phyloP scores from a whole-genome alignment of 2,797 vertebrate genomes.

The Ambastaia sidthimunki region DNA sequence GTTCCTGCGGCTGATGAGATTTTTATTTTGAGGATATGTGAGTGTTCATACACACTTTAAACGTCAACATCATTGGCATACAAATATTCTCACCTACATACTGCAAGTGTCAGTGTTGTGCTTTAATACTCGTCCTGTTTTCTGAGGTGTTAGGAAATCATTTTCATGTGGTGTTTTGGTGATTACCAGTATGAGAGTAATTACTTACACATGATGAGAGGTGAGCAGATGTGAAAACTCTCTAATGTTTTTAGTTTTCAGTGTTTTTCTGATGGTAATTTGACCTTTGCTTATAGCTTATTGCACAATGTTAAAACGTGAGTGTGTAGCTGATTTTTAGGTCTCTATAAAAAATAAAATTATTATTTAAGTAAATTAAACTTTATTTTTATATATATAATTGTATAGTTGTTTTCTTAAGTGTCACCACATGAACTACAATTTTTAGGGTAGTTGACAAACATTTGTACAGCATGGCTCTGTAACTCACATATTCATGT shows the following conservation, averaged over 20 bases:
- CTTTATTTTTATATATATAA: no score
- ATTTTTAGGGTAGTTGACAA: not conserved
- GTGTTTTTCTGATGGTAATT: not conserved
- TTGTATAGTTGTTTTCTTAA: no score
- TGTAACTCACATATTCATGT: constrained; percentile 37
- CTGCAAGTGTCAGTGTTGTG: not conserved
- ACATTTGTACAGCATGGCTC: not conserved
- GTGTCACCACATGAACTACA: not conserved
- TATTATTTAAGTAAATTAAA: no score
- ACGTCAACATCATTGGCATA: not conserved
- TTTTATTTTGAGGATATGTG: not conserved
- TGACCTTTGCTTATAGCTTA: not conserved
- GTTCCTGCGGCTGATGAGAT: not conserved
- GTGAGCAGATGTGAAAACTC: constrained; percentile 3
- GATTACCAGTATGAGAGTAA: not conserved
- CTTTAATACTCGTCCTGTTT: constrained; percentile 1
- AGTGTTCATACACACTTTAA: not conserved
- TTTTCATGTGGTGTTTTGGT: constrained; percentile 2
- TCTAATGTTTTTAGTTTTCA: not conserved
- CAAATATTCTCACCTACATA: constrained; percentile 5
- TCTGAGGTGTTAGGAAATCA: not conserved
- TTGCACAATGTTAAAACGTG: not conserved
- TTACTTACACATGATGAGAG: not conserved
- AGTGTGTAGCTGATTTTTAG: not conserved
- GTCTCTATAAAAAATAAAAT: no score